phyloP scores from a whole-genome alignment of 2,888 invertebrate species.

The Ormyrus pomaceus region DNA sequence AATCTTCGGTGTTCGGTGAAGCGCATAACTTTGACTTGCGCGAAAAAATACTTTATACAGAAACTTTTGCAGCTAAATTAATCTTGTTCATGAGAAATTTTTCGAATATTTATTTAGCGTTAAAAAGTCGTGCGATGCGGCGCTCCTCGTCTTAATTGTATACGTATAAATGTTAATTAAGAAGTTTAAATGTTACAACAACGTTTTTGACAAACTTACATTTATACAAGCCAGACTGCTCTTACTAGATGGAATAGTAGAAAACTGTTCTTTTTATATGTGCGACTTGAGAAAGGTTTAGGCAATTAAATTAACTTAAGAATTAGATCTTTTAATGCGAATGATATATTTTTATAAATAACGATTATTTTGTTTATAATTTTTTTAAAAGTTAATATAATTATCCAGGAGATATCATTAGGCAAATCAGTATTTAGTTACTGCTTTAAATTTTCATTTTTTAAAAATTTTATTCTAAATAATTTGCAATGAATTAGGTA shows the following conservation, averaged over 20 bases:
- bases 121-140: constrained; percentile 4
- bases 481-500: neutral
- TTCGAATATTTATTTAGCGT: constrained; percentile 32
- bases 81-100: constrained; percentile 24
- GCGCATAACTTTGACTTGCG: neutral
- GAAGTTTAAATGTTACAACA: constrained; percentile 24
- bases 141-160: constrained; percentile 8
- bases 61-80: constrained; percentile 43
- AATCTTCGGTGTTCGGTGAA: neutral
- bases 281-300: constrained; percentile 34
- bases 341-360: constrained; percentile 31
- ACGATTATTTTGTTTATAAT: constrained; percentile 19
- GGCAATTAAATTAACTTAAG: constrained; percentile 34
- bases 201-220: constrained; percentile 39
- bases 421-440: neutral
- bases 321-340: constrained; percentile 2
- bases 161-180: constrained; percentile 36
- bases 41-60: constrained; percentile 30
- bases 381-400: neutral
- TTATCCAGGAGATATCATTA: neutral
- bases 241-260: constrained; percentile 18
- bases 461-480: neutral
- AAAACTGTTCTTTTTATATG: constrained; percentile 40
- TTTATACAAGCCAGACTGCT: constrained; percentile 26
- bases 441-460: neutral